A percentile compares a stretch with the other conserved stretches of the same genome.
Conservation (phyloP, 2,797 vertebrate genomes). For the Alfaro cultratus region DNA sequence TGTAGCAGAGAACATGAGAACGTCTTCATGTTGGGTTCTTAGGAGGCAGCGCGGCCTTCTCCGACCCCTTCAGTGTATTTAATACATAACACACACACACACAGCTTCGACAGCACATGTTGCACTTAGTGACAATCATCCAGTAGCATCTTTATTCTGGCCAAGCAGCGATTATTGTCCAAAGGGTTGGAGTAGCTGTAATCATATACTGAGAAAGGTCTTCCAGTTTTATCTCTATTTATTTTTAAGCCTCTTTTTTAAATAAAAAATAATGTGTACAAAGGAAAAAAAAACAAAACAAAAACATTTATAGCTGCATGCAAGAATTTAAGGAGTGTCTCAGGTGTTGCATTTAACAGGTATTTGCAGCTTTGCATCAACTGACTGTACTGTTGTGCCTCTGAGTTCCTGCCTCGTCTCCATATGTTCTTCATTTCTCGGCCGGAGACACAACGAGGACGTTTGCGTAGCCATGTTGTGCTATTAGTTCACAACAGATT, state of each 20-base stretch:
- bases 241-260: not conserved
- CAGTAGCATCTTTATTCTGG: slow-evolving; percentile 47
- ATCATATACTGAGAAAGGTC: not conserved
- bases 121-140: slow-evolving; percentile 69
- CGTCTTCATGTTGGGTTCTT: not conserved
- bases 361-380: not conserved
- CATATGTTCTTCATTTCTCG: not conserved
- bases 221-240: slow-evolving; percentile 13
- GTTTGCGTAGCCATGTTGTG: not conserved
- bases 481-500: not conserved
- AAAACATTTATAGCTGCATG: not conserved
- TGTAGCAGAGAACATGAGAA: not conserved
- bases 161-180: slow-evolving; percentile 25
- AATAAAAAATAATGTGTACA: not conserved
- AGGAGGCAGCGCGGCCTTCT: slow-evolving; percentile 1
- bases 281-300: not conserved
- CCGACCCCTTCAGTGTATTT: not conserved
- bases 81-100: not conserved
- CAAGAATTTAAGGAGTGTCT: not conserved
- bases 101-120: slow-evolving; percentile 36
- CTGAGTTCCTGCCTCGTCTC: not conserved
- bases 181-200: not conserved
- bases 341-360: not conserved
- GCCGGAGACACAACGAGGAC: not conserved
- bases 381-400: not conserved